Percentiles rank a stretch among this genome's conserved stretches.
Conservation (phyloP, 2,113 vertebrate species). For the Gambusia holbrooki region DNA sequence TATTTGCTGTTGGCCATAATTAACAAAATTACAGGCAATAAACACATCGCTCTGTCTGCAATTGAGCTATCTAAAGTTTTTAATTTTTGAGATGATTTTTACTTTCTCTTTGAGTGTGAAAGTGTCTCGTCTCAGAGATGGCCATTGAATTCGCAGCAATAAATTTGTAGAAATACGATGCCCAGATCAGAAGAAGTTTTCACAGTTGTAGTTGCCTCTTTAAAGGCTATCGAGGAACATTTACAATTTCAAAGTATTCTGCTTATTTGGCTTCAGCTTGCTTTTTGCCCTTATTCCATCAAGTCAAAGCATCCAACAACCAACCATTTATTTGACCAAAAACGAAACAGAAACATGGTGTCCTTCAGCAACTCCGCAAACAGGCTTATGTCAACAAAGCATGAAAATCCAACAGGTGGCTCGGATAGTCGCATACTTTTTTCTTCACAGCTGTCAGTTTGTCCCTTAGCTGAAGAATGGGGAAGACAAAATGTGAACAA, state of each 20-base stretch:
- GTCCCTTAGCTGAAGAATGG: background rate
- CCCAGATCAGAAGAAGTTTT: conserved; percentile 20
- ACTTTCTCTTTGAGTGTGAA: background rate
- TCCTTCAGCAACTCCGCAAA: background rate
- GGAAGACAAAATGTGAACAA: conserved; percentile 22
- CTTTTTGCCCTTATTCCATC: background rate
- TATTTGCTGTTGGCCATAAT: background rate
- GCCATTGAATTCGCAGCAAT: background rate
- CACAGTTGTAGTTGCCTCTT: conserved; percentile 3
- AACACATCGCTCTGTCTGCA: background rate
- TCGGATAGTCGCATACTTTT: background rate
- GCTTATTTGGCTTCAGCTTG: background rate
- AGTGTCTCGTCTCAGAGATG: background rate
- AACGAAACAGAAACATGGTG: background rate
- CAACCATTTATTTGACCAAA: too few relatives aligned
- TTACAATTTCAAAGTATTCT: conserved; percentile 3
- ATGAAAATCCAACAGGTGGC: conserved; percentile 20
- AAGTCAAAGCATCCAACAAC: background rate
- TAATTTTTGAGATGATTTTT: too few relatives aligned
- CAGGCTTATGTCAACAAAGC: conserved; percentile 1
- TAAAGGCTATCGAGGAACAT: background rate
- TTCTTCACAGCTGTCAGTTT: background rate
- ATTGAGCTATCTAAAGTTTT: too few relatives aligned
- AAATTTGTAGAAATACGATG: background rate
- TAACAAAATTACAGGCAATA: background rate